Evolutionary conservation across 2,797 vertebrate genomes (phyloP).

Genomic region (Austrolebias charrua): DNA sequence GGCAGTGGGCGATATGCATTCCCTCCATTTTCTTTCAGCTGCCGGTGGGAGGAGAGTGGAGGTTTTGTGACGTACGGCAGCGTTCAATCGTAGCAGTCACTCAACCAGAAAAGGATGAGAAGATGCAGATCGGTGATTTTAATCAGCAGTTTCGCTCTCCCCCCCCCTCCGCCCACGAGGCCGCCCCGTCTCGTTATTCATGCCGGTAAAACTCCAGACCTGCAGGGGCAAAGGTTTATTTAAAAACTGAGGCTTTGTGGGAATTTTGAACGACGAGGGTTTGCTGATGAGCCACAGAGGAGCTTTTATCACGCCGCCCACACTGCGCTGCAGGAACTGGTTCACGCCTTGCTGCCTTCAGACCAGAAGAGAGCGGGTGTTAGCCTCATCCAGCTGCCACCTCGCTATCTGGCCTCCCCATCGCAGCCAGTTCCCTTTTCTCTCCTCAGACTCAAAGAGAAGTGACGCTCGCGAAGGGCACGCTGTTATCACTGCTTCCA

Average conservation of each 20-base stretch:
- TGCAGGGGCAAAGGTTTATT: neutral
- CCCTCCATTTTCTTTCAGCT: too few species aligned
- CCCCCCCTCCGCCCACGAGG: slow-evolving; percentile 35
- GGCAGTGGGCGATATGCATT: too few species aligned
- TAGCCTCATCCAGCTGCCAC: slow-evolving; percentile 67
- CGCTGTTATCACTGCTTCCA: slow-evolving; percentile 52
- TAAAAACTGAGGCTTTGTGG: slow-evolving; percentile 33
- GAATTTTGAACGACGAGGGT: slow-evolving; percentile 17
- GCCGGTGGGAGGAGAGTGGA: too few species aligned
- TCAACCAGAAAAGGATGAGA: slow-evolving; percentile 1
- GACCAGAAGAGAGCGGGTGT: slow-evolving; percentile 61
- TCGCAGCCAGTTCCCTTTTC: slow-evolving; percentile 74
- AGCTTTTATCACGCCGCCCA: slow-evolving; percentile 21
- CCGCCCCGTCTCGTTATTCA: slow-evolving; percentile 3
- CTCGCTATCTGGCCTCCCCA: slow-evolving; percentile 65
- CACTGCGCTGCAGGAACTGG: slow-evolving; percentile 29
- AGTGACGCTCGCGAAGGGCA: slow-evolving; percentile 46
- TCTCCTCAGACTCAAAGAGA: slow-evolving; percentile 57
- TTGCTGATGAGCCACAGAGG: too few species aligned
- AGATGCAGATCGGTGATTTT: neutral
- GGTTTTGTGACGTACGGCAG: too few species aligned
- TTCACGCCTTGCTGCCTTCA: slow-evolving; percentile 60
- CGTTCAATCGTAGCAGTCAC: neutral
- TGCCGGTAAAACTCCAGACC: slow-evolving; percentile 38
- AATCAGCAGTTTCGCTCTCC: slow-evolving; percentile 30